phyloP scores from a whole-genome alignment of 2,113 vertebrate species.

The Gila orcuttii region DNA sequence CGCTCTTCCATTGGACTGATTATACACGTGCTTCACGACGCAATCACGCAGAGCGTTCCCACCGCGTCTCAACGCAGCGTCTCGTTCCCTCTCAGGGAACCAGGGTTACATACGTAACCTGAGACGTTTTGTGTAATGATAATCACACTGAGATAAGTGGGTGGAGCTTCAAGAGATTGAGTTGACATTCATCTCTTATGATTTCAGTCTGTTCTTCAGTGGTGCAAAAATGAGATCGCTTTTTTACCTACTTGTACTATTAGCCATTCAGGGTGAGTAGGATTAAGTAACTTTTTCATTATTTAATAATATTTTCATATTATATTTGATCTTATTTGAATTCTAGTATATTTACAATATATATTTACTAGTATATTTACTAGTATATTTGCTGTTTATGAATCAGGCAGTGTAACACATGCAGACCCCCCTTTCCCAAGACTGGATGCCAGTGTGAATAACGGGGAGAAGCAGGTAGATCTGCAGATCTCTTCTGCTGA shows the following conservation, averaged over 20 bases:
- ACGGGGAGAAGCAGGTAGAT: background rate
- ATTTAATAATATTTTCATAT: background rate
- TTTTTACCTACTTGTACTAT: background rate
- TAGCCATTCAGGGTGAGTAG: background rate
- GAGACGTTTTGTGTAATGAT: background rate
- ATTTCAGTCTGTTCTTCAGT: background rate
- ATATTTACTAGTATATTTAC: too few relatives aligned
- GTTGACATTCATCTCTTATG: background rate
- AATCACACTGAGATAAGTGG: background rate
- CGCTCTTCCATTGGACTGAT: too few relatives aligned
- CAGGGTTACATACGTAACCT: too few relatives aligned
- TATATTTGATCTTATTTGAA: background rate
- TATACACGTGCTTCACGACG: too few relatives aligned
- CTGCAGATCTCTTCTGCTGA: background rate
- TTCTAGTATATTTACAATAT: too few relatives aligned
- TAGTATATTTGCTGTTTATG: background rate
- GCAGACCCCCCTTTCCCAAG: background rate
- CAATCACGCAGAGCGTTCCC: too few relatives aligned
- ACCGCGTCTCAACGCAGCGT: too few relatives aligned
- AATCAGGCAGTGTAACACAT: background rate
- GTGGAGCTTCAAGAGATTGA: background rate
- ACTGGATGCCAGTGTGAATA: background rate
- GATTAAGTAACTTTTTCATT: background rate
- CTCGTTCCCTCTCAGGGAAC: too few relatives aligned
- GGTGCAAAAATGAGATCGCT: background rate